A percentile compares a stretch with the other conserved stretches of the same genome.
These are phyloP conservation scores for Aurelia sp. DNA, from an alignment of 30 jellyfish, hydroid and myxozoan species.

Conservation along the genomic window DNA sequence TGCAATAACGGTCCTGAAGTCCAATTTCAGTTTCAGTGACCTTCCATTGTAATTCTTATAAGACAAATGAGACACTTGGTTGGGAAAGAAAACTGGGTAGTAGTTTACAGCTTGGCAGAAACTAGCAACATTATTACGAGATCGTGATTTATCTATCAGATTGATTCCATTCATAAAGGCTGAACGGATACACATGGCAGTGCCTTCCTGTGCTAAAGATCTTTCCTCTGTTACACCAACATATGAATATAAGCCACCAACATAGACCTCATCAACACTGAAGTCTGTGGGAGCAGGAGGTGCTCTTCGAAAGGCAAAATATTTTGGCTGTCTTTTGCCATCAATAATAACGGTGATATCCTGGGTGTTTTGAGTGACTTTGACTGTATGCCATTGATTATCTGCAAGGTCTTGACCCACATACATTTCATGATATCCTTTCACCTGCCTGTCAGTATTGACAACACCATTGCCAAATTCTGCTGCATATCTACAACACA, in stretches of 20 bases:
- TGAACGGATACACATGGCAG: slow-evolving; percentile 63
- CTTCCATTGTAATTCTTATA: slow-evolving; percentile 48
- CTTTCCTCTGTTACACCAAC: slow-evolving; percentile 47
- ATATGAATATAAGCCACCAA: slow-evolving; percentile 82
- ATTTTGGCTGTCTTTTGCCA: slow-evolving; percentile 51
- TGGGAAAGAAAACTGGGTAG: slow-evolving; percentile 92
- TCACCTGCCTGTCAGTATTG: slow-evolving; percentile 71
- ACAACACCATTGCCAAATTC: slow-evolving; percentile 86
- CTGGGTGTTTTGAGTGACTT: slow-evolving; percentile 69
- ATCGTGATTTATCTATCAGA: slow-evolving; percentile 2
- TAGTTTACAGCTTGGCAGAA: slow-evolving; percentile 80
- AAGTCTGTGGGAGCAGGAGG: slow-evolving; percentile 88
- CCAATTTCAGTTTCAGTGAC: slow-evolving; percentile 72
- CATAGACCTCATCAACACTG: slow-evolving; percentile 68
- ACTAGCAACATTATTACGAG: slow-evolving; percentile 17
- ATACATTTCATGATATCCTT: slow-evolving; percentile 81
- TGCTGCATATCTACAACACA: slow-evolving; percentile 84
- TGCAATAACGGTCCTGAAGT: slow-evolving; percentile 86
- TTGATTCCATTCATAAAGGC: slow-evolving; percentile 69
- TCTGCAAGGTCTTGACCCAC: slow-evolving; percentile 94
- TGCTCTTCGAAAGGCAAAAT: slow-evolving; percentile 72
- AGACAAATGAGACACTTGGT: slow-evolving; percentile 86
- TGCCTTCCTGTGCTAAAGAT: slow-evolving; percentile 70
- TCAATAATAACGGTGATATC: slow-evolving; percentile 77
- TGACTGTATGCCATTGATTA: slow-evolving; percentile 91